Base-by-base conservation (phyloP, 2,113 vertebrate species). In the Zosterops borbonicus region DNA sequence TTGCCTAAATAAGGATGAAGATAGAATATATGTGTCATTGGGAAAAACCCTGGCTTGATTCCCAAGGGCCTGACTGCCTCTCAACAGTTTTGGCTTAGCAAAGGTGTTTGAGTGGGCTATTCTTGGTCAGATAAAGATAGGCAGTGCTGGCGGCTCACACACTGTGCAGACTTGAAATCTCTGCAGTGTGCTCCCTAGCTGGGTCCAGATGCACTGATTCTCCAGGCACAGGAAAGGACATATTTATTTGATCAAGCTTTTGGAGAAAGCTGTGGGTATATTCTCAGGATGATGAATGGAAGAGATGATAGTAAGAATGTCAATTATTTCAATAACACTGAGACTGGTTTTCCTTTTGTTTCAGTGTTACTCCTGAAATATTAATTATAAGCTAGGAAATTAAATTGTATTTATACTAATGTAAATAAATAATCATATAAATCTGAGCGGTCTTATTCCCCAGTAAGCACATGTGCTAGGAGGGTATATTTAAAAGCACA, bases 41-140 rank as follows among this genome's bases (percentile, higher is more conserved):
- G 84, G 71, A 94, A 96, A 90, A 92, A n/a, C 78, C 70, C 63
- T 82, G 84, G 70, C 78, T 87, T 50, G 35, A 50, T 71, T 95
- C 93, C 84, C 10, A 1, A 85, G 89, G 74, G 91, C 55, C 70
- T 74, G 78, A 80, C 35, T 74, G 81, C 68, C 35, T 92, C 88
- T 80, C 83, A 29, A 19, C 75, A 74, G 46, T 87, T 94, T 87
- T 89, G 89, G 78, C 92, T 95, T 20, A 80, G 87, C 50, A 82
- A 60, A 87, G 74, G 49, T 55, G 0, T 83, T 87, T 24, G 62
- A 70, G 78, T 8, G 6, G 58, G 70, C 78, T 94, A 82, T 92
- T 91, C 89, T 92, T 80, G 87, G 91, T 90, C 90, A 90, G 82
- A 91, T 92, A 85, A 91, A 95, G 79, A 87, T 58, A 87, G 44